phyloP scores from a whole-genome alignment of 2,113 vertebrate genomes.

The Xiphophorus couchianus region DNA sequence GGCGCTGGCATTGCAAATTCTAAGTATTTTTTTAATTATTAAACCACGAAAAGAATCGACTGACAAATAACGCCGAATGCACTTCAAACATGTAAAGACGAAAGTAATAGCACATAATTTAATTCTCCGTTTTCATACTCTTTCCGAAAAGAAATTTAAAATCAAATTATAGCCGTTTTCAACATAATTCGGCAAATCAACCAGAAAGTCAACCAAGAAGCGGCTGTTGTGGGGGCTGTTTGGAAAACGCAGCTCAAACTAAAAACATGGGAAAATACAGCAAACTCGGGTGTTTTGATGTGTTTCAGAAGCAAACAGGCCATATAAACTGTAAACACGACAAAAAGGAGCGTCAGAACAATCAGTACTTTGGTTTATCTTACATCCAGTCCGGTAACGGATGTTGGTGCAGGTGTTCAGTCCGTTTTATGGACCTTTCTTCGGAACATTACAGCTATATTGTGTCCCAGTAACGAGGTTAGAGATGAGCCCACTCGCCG shows the following conservation, averaged over 20 bases:
- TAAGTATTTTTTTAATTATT: not conserved
- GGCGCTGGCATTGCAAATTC: not conserved
- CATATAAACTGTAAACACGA: no score
- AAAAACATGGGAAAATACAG: no score
- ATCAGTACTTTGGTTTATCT: not conserved
- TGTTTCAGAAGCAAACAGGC: not conserved
- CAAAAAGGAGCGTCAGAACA: not conserved
- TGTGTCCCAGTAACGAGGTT: not conserved
- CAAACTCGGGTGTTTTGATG: not conserved
- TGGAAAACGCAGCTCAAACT: not conserved
- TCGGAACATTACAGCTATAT: not conserved
- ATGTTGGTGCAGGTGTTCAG: not conserved
- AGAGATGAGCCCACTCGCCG: conserved; percentile 49
- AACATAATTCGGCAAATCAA: not conserved
- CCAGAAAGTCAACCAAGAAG: not conserved
- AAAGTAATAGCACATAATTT: accelerated
- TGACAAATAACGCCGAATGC: conserved; percentile 6
- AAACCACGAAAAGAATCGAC: not conserved
- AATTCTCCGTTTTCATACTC: accelerated
- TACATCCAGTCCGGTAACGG: not conserved
- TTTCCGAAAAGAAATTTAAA: not conserved
- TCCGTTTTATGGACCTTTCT: no score
- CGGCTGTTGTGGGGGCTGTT: not conserved
- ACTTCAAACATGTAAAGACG: accelerated
- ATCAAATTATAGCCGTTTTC: not conserved